These are phyloP conservation scores for Ancistrus triradiatus DNA, from an alignment of 2,113 vertebrate genomes.

Conservation along the genomic window DNA sequence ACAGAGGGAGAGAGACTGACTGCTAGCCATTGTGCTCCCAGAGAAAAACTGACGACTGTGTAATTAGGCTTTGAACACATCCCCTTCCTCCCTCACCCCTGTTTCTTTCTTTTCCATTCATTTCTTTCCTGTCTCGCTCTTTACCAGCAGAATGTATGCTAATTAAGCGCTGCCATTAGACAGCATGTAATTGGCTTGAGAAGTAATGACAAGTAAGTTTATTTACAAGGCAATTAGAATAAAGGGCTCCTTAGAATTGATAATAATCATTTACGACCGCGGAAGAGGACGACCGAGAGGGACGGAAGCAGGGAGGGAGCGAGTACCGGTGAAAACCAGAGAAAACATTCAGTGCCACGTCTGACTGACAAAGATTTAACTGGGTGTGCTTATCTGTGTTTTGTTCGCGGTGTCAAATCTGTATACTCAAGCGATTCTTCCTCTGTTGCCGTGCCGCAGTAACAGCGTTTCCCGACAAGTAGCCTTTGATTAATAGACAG, in stretches of 20 bases:
- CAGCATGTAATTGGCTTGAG: conserved; percentile 79
- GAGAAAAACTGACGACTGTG: conserved; percentile 44
- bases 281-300: conserved; percentile 25
- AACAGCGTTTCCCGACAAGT: conserved; percentile 40
- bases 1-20: conserved; percentile 30
- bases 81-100: conserved; percentile 32
- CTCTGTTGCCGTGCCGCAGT: conserved; percentile 42
- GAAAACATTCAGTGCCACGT: conserved; percentile 21
- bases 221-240: conserved; percentile 81
- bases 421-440: conserved; percentile 33
- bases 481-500: conserved; percentile 60
- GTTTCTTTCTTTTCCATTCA: conserved; percentile 45
- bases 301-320: background rate
- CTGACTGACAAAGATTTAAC: conserved; percentile 55
- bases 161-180: conserved; percentile 79
- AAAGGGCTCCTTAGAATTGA: conserved; percentile 71
- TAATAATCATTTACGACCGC: conserved; percentile 71
- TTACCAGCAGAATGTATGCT: conserved; percentile 71
- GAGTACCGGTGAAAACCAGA: background rate
- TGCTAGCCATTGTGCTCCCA: conserved; percentile 39
- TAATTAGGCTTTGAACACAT: conserved; percentile 46
- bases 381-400: conserved; percentile 49
- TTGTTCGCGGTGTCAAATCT: conserved; percentile 52
- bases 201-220: conserved; percentile 82
- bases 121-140: conserved; percentile 34